Evolutionary conservation across 2,888 invertebrate genomes (phyloP).

Genomic region (Nematopogon swammerdamellus): DNA sequence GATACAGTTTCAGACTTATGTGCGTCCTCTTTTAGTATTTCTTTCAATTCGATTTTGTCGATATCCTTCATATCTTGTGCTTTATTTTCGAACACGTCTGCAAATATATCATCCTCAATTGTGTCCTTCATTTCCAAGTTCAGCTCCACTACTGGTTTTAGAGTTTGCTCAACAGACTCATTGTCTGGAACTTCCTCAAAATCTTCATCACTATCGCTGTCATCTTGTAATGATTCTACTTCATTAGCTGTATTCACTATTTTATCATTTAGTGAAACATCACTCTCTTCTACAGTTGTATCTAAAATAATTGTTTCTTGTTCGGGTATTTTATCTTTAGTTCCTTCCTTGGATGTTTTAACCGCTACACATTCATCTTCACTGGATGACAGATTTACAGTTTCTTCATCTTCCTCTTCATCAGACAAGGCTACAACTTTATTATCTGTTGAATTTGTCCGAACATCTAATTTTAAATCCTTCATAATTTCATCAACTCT

Average conservation of each 20-base stretch:
- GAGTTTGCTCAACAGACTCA: constrained; percentile 16
- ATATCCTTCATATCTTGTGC: not conserved
- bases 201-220: constrained; percentile 36
- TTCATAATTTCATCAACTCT: constrained; percentile 31
- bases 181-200: constrained; percentile 51
- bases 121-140: constrained; percentile 31
- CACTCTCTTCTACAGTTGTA: constrained; percentile 22
- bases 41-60: not conserved
- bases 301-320: constrained; percentile 28
- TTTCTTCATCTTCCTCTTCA: constrained; percentile 5
- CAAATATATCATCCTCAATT: constrained; percentile 63
- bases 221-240: constrained; percentile 2
- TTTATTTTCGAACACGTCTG: constrained; percentile 59
- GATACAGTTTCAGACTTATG: too few species aligned
- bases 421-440: constrained; percentile 4
- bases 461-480: constrained; percentile 34
- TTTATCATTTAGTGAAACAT: constrained; percentile 1
- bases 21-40: not conserved
- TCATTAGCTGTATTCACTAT: not conserved
- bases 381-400: constrained; percentile 26
- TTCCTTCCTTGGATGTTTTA: constrained; percentile 18
- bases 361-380: constrained; percentile 40
- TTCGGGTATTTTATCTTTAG: constrained; percentile 3
- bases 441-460: constrained; percentile 9
- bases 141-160: constrained; percentile 43